Evolutionary conservation across 2,113 vertebrate species (phyloP).

Genomic region (Dascyllus trimaculatus): DNA sequence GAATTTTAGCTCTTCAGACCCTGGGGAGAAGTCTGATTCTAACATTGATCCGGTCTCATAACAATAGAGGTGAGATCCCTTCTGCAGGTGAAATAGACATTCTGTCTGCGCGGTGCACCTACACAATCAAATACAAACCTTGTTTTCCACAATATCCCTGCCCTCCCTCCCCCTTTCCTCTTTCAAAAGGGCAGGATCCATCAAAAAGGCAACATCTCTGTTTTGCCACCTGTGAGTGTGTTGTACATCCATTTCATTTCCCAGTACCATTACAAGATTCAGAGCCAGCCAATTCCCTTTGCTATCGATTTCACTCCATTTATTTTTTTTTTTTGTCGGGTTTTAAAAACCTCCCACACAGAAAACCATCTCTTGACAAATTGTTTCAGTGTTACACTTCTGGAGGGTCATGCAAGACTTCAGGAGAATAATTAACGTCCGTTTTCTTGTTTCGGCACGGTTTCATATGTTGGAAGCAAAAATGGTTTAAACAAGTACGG

Average conservation of each 20-base stretch:
- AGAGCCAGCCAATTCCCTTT: conserved; percentile 74
- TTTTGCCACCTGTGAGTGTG: conserved; percentile 80
- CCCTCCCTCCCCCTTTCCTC: conserved; percentile 50
- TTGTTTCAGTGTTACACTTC: conserved; percentile 55
- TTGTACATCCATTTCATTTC: conserved; percentile 80
- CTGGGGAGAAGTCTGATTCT: conserved; percentile 65
- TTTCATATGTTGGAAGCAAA: conserved; percentile 6
- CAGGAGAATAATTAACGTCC: conserved; percentile 50
- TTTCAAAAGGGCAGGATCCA: conserved; percentile 78
- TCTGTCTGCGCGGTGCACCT: conserved; percentile 61
- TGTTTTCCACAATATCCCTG: conserved; percentile 74
- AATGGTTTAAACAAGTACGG: neutral
- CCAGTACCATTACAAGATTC: conserved; percentile 75
- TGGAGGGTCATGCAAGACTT: conserved; percentile 40
- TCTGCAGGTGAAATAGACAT: conserved; percentile 64
- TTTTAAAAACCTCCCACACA: conserved; percentile 75
- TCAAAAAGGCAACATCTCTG: conserved; percentile 78
- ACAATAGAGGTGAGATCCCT: conserved; percentile 74
- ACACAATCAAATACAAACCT: conserved; percentile 79
- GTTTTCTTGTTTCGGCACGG: conserved; percentile 34
- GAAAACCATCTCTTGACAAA: conserved; percentile 76
- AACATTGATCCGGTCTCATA: conserved; percentile 78
- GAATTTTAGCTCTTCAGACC: conserved; percentile 59
- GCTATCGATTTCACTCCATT: conserved; percentile 81
- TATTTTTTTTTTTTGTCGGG: conserved; percentile 74